Base-by-base conservation (phyloP, 2,113 vertebrate species). In the Martes martes region DNA sequence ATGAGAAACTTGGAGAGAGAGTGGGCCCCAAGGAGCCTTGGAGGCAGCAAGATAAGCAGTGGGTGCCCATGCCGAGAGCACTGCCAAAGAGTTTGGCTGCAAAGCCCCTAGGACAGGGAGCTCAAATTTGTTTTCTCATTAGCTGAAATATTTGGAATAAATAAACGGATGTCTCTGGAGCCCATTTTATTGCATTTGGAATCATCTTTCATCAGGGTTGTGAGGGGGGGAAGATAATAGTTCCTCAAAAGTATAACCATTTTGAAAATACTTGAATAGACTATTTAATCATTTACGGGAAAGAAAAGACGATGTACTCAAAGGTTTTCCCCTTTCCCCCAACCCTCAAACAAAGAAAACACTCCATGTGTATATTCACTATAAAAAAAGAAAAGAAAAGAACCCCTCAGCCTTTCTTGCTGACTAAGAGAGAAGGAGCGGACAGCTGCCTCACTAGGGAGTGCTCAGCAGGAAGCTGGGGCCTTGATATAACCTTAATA, bases 61-160 rank as follows among this genome's bases (percentile, higher is more conserved):
- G 78, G 4, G 23, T 52, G 0, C 67, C 55, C 33, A 47, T 1
- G 21, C 65, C 96, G 87, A 73, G 50, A 85, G 28, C 28, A 6
- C 9, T 21, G 71, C 67, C 91, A 47, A 84, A 71, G 73, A 93
- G 50, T 63, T n/a, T 50, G 42, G 55, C 52, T 93, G 31, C n/a
- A 59, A n/a, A 91, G 59, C 8, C 65, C 65, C 24, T 31, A 73
- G 65, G 63, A 94, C 73, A 94, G 78, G 71, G 89, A 81, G 50
- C 73, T 97, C 89, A 93, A 52, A 63, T 81, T 78, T 89, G 65
- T 91, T 61, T 94, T 95, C 94, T 94, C 45, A 79, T 93, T 97
- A 97, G 85, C 85, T 86, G 78, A 97, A 95, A 88, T 93, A 91
- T 61, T 95, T 97, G 85, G 78, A 91, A 91, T 93, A 97, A 97